Percentiles rank a stretch among this genome's conserved stretches.
Conservation (phyloP, 2,797 vertebrate genomes). For the Sitta carolinensis region DNA sequence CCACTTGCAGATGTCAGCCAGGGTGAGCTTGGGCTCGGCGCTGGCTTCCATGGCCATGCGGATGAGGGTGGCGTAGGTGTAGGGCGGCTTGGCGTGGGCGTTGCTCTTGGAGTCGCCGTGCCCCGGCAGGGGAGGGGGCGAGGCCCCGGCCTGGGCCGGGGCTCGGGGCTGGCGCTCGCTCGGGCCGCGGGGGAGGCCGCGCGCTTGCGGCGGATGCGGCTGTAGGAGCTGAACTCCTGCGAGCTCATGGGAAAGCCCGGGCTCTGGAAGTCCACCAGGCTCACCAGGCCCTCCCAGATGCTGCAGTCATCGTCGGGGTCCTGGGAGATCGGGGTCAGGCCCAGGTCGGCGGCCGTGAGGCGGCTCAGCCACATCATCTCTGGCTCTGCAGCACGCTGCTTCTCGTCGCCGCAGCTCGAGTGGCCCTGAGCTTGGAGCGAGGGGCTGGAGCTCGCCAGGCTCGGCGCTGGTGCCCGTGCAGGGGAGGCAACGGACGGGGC, state of each 20-base stretch:
- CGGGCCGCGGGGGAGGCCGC: slow-evolving; percentile 66
- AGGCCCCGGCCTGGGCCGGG: neutral
- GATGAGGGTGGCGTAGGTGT: slow-evolving; percentile 94
- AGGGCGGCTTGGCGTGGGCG: slow-evolving; percentile 86
- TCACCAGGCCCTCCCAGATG: slow-evolving; percentile 20
- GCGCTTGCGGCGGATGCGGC: slow-evolving; percentile 84
- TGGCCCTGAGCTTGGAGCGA: neutral
- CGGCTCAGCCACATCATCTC: neutral
- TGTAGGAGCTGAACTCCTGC: slow-evolving; percentile 82
- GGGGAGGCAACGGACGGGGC: no score
- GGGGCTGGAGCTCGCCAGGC: neutral
- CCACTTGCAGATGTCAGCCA: slow-evolving; percentile 95
- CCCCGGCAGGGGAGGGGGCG: slow-evolving; percentile 78
- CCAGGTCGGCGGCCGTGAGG: neutral
- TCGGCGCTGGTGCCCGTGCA: no score
- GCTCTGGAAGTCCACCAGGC: slow-evolving; percentile 67
- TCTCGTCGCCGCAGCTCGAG: accelerated
- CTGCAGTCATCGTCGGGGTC: slow-evolving; percentile 77
- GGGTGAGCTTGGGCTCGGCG: slow-evolving; percentile 88
- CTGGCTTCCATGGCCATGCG: slow-evolving; percentile 97
- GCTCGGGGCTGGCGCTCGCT: accelerated
- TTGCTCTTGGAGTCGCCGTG: slow-evolving; percentile 90
- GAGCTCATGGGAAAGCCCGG: slow-evolving; percentile 88
- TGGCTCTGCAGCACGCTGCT: accelerated
- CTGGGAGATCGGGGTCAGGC: neutral